Evolutionary conservation across 2,888 invertebrate species (phyloP).

Genomic region (Andrena haemorrhoa): DNA sequence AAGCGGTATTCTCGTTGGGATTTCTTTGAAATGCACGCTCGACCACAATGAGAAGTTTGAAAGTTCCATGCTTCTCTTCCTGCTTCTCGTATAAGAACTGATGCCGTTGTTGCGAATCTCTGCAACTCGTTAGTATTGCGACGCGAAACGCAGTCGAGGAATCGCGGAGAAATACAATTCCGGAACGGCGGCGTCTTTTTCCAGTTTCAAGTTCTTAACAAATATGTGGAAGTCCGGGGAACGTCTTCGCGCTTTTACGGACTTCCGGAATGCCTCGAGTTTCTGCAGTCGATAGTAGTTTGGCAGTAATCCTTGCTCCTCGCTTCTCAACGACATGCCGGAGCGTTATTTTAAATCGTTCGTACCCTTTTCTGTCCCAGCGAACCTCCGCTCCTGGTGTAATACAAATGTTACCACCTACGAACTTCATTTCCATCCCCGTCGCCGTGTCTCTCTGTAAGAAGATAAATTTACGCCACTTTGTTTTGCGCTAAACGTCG

Average conservation of each 20-base stretch:
- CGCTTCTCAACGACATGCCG: constrained; percentile 15
- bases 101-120: background rate
- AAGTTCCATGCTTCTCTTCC: constrained; percentile 7
- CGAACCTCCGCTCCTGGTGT: background rate
- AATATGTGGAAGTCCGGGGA: constrained; percentile 56
- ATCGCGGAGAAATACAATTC: constrained; percentile 33
- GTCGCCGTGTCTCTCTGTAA: background rate
- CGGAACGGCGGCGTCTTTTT: constrained; percentile 35
- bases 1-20: background rate
- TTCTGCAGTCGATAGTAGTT: constrained; percentile 50
- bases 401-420: background rate
- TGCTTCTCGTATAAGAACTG: background rate
- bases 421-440: constrained; percentile 3
- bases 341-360: constrained; percentile 45
- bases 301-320: constrained; percentile 37
- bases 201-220: constrained; percentile 56
- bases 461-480: background rate
- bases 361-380: background rate
- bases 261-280: constrained; percentile 57
- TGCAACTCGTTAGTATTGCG: constrained; percentile 32
- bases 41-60: constrained; percentile 9
- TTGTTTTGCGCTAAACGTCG: background rate
- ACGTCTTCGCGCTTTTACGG: constrained; percentile 51
- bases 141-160: background rate
- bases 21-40: background rate